Conservation (phyloP, 1,140 invertebrate genomes). For the Lepidurus apus region DNA sequence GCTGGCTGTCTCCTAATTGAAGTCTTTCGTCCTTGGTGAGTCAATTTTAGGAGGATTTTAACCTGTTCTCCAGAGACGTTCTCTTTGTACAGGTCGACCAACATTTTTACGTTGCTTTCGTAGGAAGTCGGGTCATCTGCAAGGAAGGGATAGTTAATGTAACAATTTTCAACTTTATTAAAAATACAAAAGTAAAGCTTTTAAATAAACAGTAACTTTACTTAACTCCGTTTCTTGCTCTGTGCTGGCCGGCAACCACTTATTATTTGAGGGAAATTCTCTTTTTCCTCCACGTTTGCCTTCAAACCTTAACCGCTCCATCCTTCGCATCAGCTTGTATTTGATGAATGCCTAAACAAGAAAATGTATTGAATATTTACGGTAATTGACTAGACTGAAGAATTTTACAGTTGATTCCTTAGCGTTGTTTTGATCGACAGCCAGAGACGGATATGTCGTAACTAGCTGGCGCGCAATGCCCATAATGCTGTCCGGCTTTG, state of each 20-base stretch:
- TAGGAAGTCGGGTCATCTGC: neutral
- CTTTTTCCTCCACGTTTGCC: neutral
- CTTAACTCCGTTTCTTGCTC: neutral
- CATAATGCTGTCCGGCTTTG: neutral
- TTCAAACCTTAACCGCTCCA: neutral
- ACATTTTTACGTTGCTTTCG: neutral
- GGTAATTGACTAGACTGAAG: neutral
- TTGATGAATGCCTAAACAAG: neutral
- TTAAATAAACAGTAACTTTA: neutral
- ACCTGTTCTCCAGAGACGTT: neutral
- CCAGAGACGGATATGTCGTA: neutral
- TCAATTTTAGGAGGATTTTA: neutral
- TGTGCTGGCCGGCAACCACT: neutral
- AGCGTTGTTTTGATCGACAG: neutral
- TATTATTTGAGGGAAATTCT: neutral
- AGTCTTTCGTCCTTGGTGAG: neutral
- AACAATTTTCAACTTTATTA: neutral
- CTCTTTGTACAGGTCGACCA: neutral
- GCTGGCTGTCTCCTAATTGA: neutral
- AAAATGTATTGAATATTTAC: neutral
- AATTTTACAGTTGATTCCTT: neutral
- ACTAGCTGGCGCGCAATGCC: neutral
- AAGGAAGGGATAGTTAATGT: neutral
- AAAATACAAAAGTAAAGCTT: neutral
- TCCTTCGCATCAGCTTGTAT: neutral